These are phyloP conservation scores for Heterotilapia buettikoferi DNA, from an alignment of 2,113 vertebrate genomes.

Conservation along the genomic window DNA sequence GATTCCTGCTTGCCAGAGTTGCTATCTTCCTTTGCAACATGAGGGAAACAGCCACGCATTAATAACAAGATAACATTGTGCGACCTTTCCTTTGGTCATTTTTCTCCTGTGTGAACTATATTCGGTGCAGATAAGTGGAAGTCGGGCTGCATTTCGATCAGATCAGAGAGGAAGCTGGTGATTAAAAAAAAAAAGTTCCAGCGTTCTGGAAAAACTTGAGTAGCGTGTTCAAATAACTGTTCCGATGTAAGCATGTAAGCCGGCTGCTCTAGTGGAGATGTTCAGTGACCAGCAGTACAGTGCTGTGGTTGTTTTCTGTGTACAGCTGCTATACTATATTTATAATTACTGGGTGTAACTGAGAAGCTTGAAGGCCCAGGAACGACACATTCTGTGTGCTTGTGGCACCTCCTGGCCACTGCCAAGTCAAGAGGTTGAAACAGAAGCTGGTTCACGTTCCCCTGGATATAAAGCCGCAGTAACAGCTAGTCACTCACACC, in stretches of 20 bases:
- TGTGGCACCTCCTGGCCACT: not conserved
- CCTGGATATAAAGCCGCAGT: not conserved
- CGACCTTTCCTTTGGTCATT: slow-evolving; percentile 25
- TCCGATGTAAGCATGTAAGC: not conserved
- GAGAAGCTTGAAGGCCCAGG: slow-evolving; percentile 8
- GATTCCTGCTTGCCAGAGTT: slow-evolving; percentile 15
- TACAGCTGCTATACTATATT: slow-evolving; percentile 23
- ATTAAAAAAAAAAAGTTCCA: not conserved
- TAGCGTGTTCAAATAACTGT: not conserved
- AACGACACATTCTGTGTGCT: slow-evolving; percentile 15
- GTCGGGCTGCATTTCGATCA: not conserved
- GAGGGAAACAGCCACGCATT: slow-evolving; percentile 11
- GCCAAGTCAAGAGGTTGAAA: slow-evolving; percentile 7
- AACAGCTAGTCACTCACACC: slow-evolving; percentile 5
- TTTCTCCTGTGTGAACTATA: not conserved
- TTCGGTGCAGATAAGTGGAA: not conserved
- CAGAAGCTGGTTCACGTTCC: slow-evolving; percentile 24
- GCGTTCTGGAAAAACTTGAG: not conserved
- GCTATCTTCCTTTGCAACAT: not conserved
- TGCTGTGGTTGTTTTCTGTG: not conserved
- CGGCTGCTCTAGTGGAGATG: not conserved
- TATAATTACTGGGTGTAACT: slow-evolving; percentile 44
- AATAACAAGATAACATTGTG: slow-evolving; percentile 66
- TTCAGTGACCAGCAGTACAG: not conserved
- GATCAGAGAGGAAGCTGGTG: not conserved